These are phyloP conservation scores for Apoderus coryli DNA, from an alignment of 2,888 invertebrate species.

Conservation along the genomic window DNA sequence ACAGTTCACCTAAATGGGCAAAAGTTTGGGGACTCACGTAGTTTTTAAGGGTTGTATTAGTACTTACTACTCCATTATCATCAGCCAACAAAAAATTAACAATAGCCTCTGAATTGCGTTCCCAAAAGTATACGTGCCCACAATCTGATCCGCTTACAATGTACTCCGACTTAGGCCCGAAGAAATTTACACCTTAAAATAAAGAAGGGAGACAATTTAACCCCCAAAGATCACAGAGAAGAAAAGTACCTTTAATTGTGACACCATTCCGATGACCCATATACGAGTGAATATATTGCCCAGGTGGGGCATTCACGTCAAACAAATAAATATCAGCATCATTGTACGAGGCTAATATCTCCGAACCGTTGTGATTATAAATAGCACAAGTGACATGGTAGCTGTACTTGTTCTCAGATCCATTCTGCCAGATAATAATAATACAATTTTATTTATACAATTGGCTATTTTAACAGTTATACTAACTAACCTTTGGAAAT, in stretches of 20 bases:
- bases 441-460: no score
- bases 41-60: neutral
- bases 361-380: slow-evolving; percentile 81
- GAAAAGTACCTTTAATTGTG: slow-evolving; percentile 46
- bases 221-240: no score
- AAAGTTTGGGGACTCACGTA: neutral
- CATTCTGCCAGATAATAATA: no score
- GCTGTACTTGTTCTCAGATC: no score
- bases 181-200: slow-evolving; percentile 86
- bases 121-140: slow-evolving; percentile 80
- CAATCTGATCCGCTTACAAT: slow-evolving; percentile 91
- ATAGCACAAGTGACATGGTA: slow-evolving; percentile 83
- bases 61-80: slow-evolving; percentile 61
- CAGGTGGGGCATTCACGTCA: slow-evolving; percentile 40
- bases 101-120: slow-evolving; percentile 71
- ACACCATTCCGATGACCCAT: slow-evolving; percentile 51
- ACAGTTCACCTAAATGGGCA: slow-evolving; percentile 73
- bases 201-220: no score
- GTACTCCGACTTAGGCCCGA: slow-evolving; percentile 81
- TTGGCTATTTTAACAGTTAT: slow-evolving; percentile 5
- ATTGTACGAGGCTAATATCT: slow-evolving; percentile 86
- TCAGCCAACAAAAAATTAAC: slow-evolving; percentile 82
- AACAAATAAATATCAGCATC: slow-evolving; percentile 88
- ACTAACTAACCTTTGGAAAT: slow-evolving; percentile 20
- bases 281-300: slow-evolving; percentile 39